Percentiles rank a stretch among this genome's conserved stretches.
Conservation (phyloP, 2,113 vertebrate genomes). For the Anolis sagrei region DNA sequence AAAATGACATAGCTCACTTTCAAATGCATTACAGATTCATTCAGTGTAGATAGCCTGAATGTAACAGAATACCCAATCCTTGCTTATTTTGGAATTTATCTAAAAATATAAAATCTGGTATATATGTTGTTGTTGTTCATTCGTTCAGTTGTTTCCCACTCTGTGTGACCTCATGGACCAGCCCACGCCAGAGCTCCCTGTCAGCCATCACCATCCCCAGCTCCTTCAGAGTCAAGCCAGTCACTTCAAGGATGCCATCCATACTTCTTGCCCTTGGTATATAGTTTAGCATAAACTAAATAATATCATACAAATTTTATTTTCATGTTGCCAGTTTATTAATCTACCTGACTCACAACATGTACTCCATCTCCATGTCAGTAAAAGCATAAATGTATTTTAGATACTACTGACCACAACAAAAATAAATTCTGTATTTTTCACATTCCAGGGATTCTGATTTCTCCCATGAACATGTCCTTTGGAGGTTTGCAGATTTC, state of each 20-base stretch:
- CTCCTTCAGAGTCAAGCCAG: too few species aligned
- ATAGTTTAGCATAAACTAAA: neutral
- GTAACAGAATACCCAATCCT: neutral
- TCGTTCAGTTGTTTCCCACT: too few species aligned
- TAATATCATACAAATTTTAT: neutral
- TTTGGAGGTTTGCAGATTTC: neutral
- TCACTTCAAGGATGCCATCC: too few species aligned
- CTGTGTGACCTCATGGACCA: too few species aligned
- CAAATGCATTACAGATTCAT: neutral
- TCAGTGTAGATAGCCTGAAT: neutral
- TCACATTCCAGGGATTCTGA: neutral
- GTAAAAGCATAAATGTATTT: slow-evolving; percentile 2
- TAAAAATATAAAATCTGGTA: neutral
- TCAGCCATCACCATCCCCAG: too few species aligned
- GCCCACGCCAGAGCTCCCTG: too few species aligned
- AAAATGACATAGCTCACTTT: neutral
- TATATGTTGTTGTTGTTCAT: too few species aligned
- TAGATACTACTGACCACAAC: neutral
- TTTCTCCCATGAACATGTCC: neutral
- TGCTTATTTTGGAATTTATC: rapidly evolving
- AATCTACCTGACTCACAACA: neutral
- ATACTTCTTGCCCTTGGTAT: too few species aligned
- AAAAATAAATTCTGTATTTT: neutral
- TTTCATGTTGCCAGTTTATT: neutral
- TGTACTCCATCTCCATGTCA: neutral